Conservation (phyloP, 2,888 invertebrate species). For the Xestoiulus laeticollis region DNA sequence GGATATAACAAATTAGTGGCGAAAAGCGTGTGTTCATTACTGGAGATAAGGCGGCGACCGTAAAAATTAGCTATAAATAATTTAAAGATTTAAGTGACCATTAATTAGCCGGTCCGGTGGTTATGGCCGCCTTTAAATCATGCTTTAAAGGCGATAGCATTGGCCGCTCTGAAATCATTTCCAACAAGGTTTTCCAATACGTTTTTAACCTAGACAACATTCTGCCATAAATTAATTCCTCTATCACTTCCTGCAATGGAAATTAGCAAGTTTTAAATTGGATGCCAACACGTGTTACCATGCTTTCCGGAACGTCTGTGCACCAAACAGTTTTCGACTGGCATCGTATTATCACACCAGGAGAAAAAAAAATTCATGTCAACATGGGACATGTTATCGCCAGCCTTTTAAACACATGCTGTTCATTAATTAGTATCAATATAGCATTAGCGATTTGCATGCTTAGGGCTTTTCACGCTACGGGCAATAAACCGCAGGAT, state of each 20-base stretch:
- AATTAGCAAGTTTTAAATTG: background rate
- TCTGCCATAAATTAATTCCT: too few species aligned
- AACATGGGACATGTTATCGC: background rate
- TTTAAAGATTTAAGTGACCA: background rate
- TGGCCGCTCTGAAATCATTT: too few species aligned
- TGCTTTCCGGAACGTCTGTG: background rate
- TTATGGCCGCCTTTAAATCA: background rate
- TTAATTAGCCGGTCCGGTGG: background rate
- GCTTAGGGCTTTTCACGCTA: background rate
- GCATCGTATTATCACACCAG: too few species aligned
- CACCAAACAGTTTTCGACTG: too few species aligned
- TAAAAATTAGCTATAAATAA: constrained; percentile 7
- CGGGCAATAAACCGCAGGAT: background rate
- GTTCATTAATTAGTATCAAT: constrained; percentile 19
- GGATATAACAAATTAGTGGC: background rate
- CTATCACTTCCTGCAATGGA: background rate
- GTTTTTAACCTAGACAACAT: too few species aligned
- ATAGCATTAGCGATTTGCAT: background rate
- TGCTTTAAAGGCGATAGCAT: too few species aligned
- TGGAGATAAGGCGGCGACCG: background rate
- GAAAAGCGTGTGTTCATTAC: background rate
- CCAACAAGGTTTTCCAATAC: too few species aligned
- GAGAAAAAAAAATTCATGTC: background rate
- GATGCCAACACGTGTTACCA: background rate
- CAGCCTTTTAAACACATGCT: background rate